Evolutionary conservation across 2,113 vertebrate species (phyloP), one percentile per base, ranked within the genome.

Genomic region (Dendropsophus ebraccatus): DNA sequence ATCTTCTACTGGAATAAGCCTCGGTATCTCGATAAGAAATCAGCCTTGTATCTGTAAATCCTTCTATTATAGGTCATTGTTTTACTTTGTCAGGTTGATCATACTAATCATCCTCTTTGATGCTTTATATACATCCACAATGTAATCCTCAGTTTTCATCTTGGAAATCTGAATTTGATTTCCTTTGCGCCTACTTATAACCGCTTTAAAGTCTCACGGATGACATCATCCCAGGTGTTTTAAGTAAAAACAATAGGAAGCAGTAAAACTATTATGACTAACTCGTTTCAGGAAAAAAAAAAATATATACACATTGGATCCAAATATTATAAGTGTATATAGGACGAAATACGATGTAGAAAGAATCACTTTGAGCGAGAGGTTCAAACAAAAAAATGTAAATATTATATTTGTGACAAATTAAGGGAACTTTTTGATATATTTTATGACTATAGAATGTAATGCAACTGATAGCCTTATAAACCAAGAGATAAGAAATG

Each of bases 181-280:
- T 85, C 83, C 74, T 85, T 77, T 85, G 83, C 78, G 82, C 82
- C 83, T 85, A 78, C 60, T 77, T 85, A 49, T 62, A 78, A 41
- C 58, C 35, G 73, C 83, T 85, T 85, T 85, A 85, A 78, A 85
- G 83, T 69, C 73, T 67, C 45, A 52, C 45, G 10, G 28, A 52
- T 85, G 83, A 85, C 83, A 69, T 85, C 83, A 85, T 67, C 83
- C 83, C 83, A 78, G 83, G 83, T 85, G 73, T 85, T 85, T 78
- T 67, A 78, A 78, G 37, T 78, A 85, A 85, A 85, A 85, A 85
- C 83, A 78, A 85, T 85, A 62, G 74, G 74, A 85, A 85, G 83
- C 73, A 52, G 58, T 77, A 69, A 85, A 85, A 85, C 83, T 75
- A 65, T 85, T 85, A 35, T 67, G 83, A 78, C 49, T 77, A 72